Conservation (phyloP, 2,113 vertebrate species). For the Podarcis muralis region DNA sequence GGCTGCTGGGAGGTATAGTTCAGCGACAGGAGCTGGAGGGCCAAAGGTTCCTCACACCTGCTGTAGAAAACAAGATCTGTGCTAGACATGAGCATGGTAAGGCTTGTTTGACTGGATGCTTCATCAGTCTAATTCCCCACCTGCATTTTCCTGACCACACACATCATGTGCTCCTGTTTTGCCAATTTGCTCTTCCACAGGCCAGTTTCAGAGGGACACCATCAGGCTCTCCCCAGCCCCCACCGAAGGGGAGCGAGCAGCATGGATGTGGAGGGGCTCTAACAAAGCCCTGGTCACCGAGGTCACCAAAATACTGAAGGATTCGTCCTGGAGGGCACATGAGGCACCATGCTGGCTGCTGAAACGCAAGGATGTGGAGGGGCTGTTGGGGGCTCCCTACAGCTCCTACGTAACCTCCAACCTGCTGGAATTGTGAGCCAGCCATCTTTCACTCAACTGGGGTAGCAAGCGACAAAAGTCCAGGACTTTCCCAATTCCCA, state of each 20-base stretch:
- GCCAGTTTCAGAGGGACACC: conserved; percentile 10
- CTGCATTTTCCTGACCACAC: background rate
- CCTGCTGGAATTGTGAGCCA: conserved; percentile 5
- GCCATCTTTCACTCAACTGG: background rate
- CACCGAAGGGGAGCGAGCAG: conserved; percentile 43
- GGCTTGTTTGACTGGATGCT: background rate
- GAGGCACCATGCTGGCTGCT: conserved; percentile 80
- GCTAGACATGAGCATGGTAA: background rate
- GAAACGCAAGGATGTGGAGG: conserved; percentile 72
- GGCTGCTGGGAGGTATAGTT: background rate
- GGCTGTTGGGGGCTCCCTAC: conserved; percentile 78
- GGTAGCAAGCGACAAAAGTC: background rate
- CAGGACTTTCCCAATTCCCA: background rate
- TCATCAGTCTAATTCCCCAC: background rate
- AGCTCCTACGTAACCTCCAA: conserved; percentile 75
- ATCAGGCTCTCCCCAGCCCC: background rate
- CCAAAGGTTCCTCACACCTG: too few relatives aligned
- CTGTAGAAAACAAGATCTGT: too few relatives aligned
- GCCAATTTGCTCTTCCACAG: background rate
- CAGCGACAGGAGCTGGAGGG: background rate
- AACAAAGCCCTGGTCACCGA: conserved; percentile 69
- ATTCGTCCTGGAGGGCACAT: conserved; percentile 71
- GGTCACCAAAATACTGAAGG: conserved; percentile 80
- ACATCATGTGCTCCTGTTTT: background rate
- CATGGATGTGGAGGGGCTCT: conserved; percentile 66